Percentiles rank a stretch among this genome's conserved stretches.
These are phyloP conservation scores for Uromys caudimaculatus DNA, from an alignment of 2,797 vertebrate species.

Conservation along the genomic window DNA sequence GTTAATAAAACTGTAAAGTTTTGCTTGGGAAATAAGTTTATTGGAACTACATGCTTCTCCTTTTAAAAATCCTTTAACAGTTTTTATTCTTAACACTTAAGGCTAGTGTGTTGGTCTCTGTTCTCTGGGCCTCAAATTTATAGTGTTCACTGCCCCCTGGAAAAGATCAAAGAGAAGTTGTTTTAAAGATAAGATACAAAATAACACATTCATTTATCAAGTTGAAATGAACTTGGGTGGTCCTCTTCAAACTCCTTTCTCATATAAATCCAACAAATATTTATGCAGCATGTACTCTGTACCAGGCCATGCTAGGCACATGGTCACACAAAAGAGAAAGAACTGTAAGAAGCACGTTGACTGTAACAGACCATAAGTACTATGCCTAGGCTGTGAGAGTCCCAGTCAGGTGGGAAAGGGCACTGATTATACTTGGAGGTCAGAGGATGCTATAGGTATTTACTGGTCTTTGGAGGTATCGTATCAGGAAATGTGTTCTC, in stretches of 20 bases:
- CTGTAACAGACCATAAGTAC: background rate
- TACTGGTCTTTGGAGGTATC: background rate
- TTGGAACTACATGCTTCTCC: background rate
- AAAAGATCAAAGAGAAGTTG: background rate
- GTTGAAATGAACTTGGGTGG: background rate
- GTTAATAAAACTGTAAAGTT: background rate
- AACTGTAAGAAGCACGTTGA: background rate
- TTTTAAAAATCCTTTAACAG: background rate
- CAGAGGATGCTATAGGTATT: background rate
- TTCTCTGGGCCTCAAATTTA: background rate
- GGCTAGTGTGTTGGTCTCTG: background rate
- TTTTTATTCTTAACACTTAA: background rate
- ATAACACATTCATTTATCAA: background rate
- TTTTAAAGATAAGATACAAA: background rate
- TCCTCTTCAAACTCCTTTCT: background rate
- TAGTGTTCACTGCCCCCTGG: background rate
- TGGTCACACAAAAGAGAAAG: constrained; percentile 8
- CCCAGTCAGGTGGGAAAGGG: background rate
- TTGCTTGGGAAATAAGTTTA: background rate
- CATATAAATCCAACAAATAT: background rate
- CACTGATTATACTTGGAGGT: background rate
- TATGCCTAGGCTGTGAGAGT: background rate
- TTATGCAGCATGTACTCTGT: background rate
- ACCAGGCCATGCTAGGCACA: background rate
- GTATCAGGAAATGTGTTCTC: background rate